Evolutionary conservation across 2,888 invertebrate genomes (phyloP).

Genomic region (Acanthococcus lagerstroemiae): DNA sequence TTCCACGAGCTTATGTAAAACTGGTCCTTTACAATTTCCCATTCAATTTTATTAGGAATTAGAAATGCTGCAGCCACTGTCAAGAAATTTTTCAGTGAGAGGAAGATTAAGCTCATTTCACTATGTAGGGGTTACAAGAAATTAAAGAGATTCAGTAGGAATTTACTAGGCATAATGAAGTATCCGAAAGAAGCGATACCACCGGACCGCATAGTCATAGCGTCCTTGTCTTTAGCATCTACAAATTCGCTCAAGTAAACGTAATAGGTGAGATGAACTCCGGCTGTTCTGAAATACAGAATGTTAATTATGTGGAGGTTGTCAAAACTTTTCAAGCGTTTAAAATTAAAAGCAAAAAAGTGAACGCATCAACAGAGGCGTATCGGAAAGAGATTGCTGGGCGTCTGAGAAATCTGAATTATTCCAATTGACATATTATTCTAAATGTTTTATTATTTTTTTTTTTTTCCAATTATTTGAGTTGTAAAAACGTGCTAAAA

Average conservation of each 20-base stretch:
- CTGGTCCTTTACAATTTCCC: constrained; percentile 39
- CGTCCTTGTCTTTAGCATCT: constrained; percentile 52
- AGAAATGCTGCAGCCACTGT: constrained; percentile 58
- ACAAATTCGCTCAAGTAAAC: constrained; percentile 67
- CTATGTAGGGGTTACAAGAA: neutral
- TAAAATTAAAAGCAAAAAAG: constrained; percentile 36
- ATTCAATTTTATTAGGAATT: constrained; percentile 48
- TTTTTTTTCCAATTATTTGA: no score
- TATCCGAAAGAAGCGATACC: constrained; percentile 55
- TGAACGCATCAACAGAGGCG: neutral
- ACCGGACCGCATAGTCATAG: constrained; percentile 55
- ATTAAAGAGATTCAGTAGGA: no score
- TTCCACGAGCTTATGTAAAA: constrained; percentile 43
- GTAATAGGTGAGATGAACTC: constrained; percentile 62
- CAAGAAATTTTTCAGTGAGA: neutral
- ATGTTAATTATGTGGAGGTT: no score
- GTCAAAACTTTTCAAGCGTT: no score
- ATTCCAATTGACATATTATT: no score
- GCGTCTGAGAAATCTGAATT: no score
- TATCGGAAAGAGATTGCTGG: neutral
- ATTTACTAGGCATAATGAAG: constrained; percentile 44
- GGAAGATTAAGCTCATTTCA: constrained; percentile 4
- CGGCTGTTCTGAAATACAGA: constrained; percentile 54
- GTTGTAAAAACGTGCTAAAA: no score
- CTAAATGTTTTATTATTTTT: no score